Conservation (phyloP, 2,888 invertebrate species). For the Lithophane leautieri region DNA sequence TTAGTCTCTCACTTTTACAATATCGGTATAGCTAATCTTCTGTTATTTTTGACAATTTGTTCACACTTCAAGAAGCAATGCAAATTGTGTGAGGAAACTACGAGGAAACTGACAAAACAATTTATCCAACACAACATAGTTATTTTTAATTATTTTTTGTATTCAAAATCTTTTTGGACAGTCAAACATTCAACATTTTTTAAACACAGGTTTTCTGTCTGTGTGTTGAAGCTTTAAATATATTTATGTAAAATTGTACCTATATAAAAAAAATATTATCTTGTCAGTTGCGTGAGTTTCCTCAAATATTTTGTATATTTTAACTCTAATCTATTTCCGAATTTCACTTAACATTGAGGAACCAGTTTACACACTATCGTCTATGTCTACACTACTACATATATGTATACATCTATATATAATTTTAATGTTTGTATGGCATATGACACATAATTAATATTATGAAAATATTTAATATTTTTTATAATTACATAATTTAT, state of each 20-base stretch:
- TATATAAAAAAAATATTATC: not conserved
- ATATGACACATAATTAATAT: slow-evolving; percentile 46
- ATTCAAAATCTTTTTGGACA: not conserved
- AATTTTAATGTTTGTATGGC: slow-evolving; percentile 70
- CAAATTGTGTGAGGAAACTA: slow-evolving; percentile 44
- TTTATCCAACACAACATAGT: not conserved
- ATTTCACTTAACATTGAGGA: slow-evolving; percentile 72
- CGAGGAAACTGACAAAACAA: slow-evolving; percentile 20
- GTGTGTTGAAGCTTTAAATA: not conserved
- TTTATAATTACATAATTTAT: slow-evolving; percentile 4
- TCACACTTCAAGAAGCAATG: slow-evolving; percentile 46
- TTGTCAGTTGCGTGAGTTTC: slow-evolving; percentile 50
- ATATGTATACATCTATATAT: slow-evolving; percentile 68
- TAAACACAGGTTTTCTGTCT: not conserved
- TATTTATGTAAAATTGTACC: slow-evolving; percentile 5
- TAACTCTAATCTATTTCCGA: slow-evolving; percentile 64
- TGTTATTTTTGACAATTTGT: slow-evolving; percentile 46
- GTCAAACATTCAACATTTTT: not conserved
- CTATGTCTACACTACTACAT: slow-evolving; percentile 66
- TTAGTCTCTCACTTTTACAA: slow-evolving; percentile 58
- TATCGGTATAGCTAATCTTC: slow-evolving; percentile 30
- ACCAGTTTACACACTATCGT: slow-evolving; percentile 73
- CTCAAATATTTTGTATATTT: slow-evolving; percentile 55
- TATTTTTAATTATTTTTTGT: not conserved
- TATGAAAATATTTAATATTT: slow-evolving; percentile 5